Percentiles rank a stretch among this genome's conserved stretches.
Evolutionary conservation across 2,888 invertebrate genomes (phyloP).

Genomic region (Conops quadrifasciatus): DNA sequence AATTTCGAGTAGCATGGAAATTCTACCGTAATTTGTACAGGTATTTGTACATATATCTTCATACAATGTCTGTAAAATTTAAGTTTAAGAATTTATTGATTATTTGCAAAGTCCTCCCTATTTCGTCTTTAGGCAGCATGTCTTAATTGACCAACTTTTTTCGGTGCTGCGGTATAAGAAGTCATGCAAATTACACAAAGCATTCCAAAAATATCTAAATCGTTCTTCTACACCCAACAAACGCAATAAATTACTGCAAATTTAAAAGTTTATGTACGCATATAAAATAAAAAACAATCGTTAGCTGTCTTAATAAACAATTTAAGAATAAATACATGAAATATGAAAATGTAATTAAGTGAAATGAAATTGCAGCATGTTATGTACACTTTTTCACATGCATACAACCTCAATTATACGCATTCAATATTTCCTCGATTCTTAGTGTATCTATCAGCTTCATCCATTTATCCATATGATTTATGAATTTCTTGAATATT

Average conservation of each 20-base stretch:
- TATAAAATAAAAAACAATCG: constrained; percentile 6
- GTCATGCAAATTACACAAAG: too few relatives aligned
- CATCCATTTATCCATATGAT: constrained; percentile 10
- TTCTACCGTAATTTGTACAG: too few relatives aligned
- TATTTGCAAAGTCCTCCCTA: too few relatives aligned
- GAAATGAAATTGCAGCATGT: constrained; percentile 39
- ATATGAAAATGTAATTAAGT: constrained; percentile 22
- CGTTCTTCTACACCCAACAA: not conserved
- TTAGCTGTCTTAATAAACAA: constrained; percentile 4
- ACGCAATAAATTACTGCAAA: constrained; percentile 27
- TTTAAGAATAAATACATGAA: constrained; percentile 8
- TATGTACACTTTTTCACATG: constrained; percentile 43
- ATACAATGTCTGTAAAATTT: too few relatives aligned
- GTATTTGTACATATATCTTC: too few relatives aligned
- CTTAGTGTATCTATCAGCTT: not conserved
- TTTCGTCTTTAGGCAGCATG: too few relatives aligned
- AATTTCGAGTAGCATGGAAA: too few relatives aligned
- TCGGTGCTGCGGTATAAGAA: too few relatives aligned
- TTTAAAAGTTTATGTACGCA: constrained; percentile 3
- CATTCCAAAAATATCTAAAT: too few relatives aligned
- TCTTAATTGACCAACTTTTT: too few relatives aligned
- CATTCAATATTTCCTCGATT: too few relatives aligned
- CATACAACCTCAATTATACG: constrained; percentile 29
- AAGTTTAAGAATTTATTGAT: too few relatives aligned
- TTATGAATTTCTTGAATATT: constrained; percentile 19